These are phyloP conservation scores for Euura saliciscinereae DNA, from an alignment of 1,140 invertebrate species.

Conservation along the genomic window DNA sequence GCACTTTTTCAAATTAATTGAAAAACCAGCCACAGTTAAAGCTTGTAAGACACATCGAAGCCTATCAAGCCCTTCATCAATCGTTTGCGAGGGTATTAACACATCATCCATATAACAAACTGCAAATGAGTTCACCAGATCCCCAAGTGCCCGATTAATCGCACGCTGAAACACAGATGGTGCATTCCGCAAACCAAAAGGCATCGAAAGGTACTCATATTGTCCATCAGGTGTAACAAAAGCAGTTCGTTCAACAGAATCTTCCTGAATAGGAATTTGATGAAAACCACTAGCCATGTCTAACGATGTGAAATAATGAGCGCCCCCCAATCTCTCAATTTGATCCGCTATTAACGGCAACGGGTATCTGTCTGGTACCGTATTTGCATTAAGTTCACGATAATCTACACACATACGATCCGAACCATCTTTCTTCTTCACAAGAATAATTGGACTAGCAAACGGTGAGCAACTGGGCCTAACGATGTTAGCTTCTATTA, in stretches of 20 bases:
- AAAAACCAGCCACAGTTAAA: conserved; percentile 23
- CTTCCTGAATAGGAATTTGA: conserved; percentile 50
- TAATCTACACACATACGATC: conserved; percentile 55
- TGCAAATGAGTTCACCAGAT: conserved; percentile 11
- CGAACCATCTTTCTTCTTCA: conserved; percentile 50
- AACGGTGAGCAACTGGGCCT: conserved; percentile 37
- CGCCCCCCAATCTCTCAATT: conserved; percentile 41
- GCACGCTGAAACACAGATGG: conserved; percentile 42
- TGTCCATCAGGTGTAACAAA: conserved; percentile 51
- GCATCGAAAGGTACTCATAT: conserved; percentile 51
- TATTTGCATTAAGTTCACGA: conserved; percentile 45
- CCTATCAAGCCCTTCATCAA: conserved; percentile 23
- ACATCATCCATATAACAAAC: conserved; percentile 25
- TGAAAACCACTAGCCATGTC: conserved; percentile 56
- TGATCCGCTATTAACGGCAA: conserved; percentile 55
- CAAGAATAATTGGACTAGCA: conserved; percentile 43
- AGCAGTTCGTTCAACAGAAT: conserved; percentile 52
- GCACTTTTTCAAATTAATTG: conserved; percentile 35
- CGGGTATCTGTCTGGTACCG: conserved; percentile 48
- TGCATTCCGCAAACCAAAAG: conserved; percentile 53
- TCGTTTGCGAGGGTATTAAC: conserved; percentile 18
- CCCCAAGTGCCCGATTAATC: not conserved
- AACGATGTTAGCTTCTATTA: conserved; percentile 25
- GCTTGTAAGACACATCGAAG: conserved; percentile 27
- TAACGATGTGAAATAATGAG: conserved; percentile 45